Evolutionary conservation across 2,888 invertebrate genomes (phyloP).

Genomic region (Melieria omissa): DNA sequence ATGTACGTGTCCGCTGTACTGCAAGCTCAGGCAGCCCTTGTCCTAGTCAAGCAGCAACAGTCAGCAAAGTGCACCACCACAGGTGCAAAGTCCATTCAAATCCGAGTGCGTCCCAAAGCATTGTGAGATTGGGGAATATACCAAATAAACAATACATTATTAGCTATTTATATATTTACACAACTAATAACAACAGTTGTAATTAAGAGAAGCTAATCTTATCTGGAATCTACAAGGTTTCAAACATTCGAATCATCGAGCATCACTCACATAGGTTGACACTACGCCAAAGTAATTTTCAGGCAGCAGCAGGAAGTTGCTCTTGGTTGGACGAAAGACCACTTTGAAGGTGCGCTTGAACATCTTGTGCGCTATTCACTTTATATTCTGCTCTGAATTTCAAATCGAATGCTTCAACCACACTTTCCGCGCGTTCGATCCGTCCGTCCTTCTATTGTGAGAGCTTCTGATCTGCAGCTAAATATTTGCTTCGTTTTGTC

Average conservation of each 20-base stretch:
- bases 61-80: no score
- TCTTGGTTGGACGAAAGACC: conserved; percentile 63
- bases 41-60: conserved; percentile 53
- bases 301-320: conserved; percentile 63
- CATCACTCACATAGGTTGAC: conserved; percentile 65
- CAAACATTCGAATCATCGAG: background rate
- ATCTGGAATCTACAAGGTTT: background rate
- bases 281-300: conserved; percentile 65
- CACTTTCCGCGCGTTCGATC: no score
- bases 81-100: no score
- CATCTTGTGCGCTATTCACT: conserved; percentile 48
- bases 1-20: conserved; percentile 60
- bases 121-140: conserved; percentile 21
- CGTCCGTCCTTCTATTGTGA: no score
- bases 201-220: conserved; percentile 16
- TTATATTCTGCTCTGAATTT: background rate
- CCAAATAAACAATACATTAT: conserved; percentile 21
- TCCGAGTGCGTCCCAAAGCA: background rate
- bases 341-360: conserved; percentile 67
- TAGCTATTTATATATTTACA: conserved; percentile 18
- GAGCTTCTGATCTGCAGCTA: no score
- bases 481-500: no score
- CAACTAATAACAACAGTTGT: conserved; percentile 13
- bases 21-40: conserved; percentile 64
- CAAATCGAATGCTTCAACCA: no score